phyloP scores from a whole-genome alignment of 2,113 vertebrate species.

The Raphicerus campestris region DNA sequence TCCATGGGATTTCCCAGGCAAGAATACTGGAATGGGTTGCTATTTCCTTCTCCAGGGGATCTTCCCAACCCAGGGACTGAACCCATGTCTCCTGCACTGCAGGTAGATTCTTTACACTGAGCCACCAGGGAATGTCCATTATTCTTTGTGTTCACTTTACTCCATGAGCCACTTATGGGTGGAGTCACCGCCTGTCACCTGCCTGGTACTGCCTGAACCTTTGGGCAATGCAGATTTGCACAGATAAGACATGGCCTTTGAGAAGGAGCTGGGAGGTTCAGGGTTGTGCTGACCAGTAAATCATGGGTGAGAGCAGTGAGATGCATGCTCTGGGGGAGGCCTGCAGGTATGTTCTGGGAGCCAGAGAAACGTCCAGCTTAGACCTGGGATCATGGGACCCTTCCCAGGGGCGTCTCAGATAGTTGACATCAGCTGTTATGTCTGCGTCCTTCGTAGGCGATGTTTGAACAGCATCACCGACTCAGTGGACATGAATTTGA shows the following conservation, averaged over 20 bases:
- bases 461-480: not conserved
- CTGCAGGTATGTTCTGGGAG: not conserved
- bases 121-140: not conserved
- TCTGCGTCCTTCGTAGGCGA: fast-evolving
- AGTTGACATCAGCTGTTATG: not conserved
- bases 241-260: not conserved
- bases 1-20: not conserved
- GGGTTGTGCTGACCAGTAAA: not conserved
- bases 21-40: not conserved
- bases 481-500: not conserved
- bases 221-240: not conserved
- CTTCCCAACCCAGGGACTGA: not conserved
- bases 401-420: not conserved
- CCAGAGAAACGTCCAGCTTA: not conserved
- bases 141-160: not conserved
- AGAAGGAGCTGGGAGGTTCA: not conserved
- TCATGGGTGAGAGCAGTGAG: fast-evolving
- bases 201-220: not conserved
- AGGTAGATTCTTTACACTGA: not conserved
- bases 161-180: fast-evolving
- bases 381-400: not conserved
- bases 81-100: not conserved
- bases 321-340: not conserved
- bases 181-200: not conserved
- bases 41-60: not conserved